Conservation (phyloP, 2,888 invertebrate species). For the Pantelozetes paolii region DNA sequence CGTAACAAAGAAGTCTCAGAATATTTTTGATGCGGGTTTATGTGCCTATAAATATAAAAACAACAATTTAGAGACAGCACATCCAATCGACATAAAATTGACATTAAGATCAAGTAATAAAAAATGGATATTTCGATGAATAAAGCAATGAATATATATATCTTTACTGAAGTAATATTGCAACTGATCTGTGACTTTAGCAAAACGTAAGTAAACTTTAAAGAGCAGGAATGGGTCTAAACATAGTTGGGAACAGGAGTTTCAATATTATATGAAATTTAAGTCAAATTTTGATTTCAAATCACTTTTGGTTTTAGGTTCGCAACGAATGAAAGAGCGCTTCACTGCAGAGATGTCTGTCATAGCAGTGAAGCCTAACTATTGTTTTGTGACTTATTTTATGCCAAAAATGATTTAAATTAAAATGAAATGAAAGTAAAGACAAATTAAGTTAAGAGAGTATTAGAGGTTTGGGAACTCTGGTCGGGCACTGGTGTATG, state of each 20-base stretch:
- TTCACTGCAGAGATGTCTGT: neutral
- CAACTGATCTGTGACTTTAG: too few species aligned
- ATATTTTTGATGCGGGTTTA: neutral
- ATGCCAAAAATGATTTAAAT: neutral
- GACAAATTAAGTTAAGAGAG: neutral
- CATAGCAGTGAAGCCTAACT: neutral
- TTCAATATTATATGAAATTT: too few species aligned
- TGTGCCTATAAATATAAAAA: slow-evolving; percentile 6
- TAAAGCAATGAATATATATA: neutral
- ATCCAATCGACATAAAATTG: neutral
- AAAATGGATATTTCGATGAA: neutral
- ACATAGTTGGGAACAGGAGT: too few species aligned
- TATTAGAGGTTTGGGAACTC: too few species aligned
- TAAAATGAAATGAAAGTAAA: neutral
- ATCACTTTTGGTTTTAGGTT: neutral
- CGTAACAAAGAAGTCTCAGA: neutral
- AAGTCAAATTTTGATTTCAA: neutral
- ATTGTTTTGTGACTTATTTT: neutral
- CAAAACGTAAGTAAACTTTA: too few species aligned
- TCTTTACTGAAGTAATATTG: too few species aligned
- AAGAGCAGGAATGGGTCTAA: neutral
- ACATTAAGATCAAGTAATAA: neutral
- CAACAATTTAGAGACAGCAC: neutral
- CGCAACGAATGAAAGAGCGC: neutral
- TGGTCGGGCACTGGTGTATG: neutral